Conservation (phyloP, 1,140 invertebrate species). For the Pteromalus puparum region DNA sequence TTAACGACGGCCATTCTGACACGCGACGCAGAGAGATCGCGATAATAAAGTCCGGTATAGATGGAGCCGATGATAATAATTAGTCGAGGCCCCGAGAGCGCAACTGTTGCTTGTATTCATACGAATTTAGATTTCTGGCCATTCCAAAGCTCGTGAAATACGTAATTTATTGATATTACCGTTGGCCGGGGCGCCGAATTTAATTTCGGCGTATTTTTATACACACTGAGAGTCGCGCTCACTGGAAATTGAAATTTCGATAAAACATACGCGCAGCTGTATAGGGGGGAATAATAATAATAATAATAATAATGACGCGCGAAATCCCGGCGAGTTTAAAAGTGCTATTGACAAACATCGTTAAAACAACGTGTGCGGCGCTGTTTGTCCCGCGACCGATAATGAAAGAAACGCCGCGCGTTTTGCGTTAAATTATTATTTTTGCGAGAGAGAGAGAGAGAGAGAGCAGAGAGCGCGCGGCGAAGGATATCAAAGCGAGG, state of each 20-base stretch:
- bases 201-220: background rate
- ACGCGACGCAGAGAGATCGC: constrained; percentile 28
- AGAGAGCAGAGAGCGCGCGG: background rate
- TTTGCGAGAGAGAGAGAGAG: background rate
- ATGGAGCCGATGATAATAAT: constrained; percentile 31
- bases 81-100: background rate
- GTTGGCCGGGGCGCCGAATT: background rate
- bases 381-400: background rate
- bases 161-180: constrained; percentile 5
- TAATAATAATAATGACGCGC: background rate
- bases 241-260: background rate
- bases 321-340: background rate
- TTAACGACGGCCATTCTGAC: constrained; percentile 12
- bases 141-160: background rate
- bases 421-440: constrained; percentile 2
- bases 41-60: constrained; percentile 39
- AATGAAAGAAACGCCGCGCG: background rate
- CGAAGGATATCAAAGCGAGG: background rate
- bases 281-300: too few species aligned
- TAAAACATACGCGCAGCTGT: background rate
- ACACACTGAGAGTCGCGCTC: background rate
- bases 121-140: background rate
- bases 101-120: constrained; percentile 2
- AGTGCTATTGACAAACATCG: background rate
- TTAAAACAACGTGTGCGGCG: background rate